Evolutionary conservation across 2,113 vertebrate genomes (phyloP).

Genomic region (Tiliqua scincoides): DNA sequence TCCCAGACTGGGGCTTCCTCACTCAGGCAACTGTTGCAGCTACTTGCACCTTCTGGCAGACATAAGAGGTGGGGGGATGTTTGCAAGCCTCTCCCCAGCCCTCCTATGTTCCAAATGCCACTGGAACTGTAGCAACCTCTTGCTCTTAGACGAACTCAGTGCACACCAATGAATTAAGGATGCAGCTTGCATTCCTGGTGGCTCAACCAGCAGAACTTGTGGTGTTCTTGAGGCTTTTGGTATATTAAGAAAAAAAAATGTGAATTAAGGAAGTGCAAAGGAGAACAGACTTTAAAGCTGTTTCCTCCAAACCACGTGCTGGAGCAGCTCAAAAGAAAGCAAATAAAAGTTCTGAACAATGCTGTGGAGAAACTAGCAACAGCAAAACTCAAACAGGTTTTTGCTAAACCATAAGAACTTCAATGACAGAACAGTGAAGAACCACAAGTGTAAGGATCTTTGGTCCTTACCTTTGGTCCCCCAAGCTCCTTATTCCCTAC

Average conservation of each 20-base stretch:
- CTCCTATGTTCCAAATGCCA: background rate
- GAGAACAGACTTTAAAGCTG: constrained; percentile 43
- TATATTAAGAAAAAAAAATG: background rate
- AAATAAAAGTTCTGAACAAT: background rate
- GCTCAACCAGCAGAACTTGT: background rate
- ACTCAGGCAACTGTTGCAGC: no score
- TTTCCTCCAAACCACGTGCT: constrained; percentile 28
- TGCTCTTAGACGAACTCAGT: background rate
- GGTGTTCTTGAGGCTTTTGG: background rate
- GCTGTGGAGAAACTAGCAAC: constrained; percentile 15
- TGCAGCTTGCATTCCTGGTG: background rate
- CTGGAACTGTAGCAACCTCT: background rate
- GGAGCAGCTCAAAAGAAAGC: background rate
- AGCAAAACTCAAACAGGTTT: background rate
- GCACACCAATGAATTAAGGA: background rate
- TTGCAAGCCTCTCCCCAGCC: background rate
- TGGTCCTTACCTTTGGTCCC: no score
- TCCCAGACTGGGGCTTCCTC: no score
- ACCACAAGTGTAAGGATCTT: no score
- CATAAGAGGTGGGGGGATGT: background rate
- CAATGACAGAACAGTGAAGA: no score
- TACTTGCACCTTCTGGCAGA: no score
- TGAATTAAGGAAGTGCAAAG: background rate
- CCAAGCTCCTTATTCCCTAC: no score
- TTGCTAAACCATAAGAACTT: background rate